Evolutionary conservation across 2,113 vertebrate species (phyloP), one percentile per base, ranked within the genome.

Genomic region (Copsychus sechellarum): DNA sequence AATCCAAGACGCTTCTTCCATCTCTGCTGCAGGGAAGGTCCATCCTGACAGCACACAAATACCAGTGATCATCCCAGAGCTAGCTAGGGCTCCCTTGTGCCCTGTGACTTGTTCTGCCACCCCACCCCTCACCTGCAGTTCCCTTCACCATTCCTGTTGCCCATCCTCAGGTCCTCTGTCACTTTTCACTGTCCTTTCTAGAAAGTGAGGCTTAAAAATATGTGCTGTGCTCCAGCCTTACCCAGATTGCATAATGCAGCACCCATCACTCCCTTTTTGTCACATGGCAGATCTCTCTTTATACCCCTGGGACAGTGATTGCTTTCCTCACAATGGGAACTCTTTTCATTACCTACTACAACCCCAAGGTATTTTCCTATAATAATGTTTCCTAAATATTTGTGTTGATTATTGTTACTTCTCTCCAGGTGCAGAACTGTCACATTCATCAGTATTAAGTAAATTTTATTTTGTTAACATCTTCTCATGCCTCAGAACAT

Each of bases 391-490:
- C 74, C 78, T 95, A 88, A 95, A 82, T 85, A 91, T 76, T 73
- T 81, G 24, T 61, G 66, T 76, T 80, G 86, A 79, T 89, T 76
- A 64, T 74, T 78, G 33, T 80, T 92, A 88, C 80, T 91, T 91
- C 50, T 94, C 78, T 58, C 74, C 61, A 82, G 66, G 50, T 82
- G 23, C 50, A 66, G 66, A 62, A 66, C 45, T 82, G 81, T 77
- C 74, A 65, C 70, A 77, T 96, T 91, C 62, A 85, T 94, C 93
- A 91, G 48, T 87, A 92, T 85, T 90, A 97, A 80, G 80, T 80
- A 91, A 38, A 72, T 85, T 76, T 91, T 62, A 72, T 81, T 91
- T 76, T 92, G 54, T 90, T 86, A 80, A 85, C 69, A 34, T 82
- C 70, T 69, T 76, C 71, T 33, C 1, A 0, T 77, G 87, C 42